phyloP scores from a whole-genome alignment of 2,113 vertebrate genomes.

The Gobio gobio region DNA sequence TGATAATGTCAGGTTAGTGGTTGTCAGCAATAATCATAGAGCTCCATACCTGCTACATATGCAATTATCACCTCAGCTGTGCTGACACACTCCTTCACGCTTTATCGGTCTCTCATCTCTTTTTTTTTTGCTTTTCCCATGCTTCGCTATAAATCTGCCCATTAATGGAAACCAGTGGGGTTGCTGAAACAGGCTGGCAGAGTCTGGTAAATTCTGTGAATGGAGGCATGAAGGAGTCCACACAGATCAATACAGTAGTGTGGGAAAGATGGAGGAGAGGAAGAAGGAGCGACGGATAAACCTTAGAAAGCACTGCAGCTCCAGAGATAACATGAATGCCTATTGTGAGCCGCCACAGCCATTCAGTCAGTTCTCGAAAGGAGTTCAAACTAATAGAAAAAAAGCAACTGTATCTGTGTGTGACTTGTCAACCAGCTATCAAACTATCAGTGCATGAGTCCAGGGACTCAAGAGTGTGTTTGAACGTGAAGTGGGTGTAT shows the following conservation, averaged over 20 bases:
- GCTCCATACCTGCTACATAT: not conserved
- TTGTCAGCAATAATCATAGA: slow-evolving; percentile 32
- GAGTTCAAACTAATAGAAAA: not conserved
- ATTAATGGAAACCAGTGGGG: slow-evolving; percentile 38
- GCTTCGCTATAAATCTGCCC: slow-evolving; percentile 19
- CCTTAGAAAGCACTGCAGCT: slow-evolving; percentile 6
- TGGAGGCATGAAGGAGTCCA: slow-evolving; percentile 56
- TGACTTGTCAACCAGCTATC: not conserved
- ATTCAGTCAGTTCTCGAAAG: not conserved
- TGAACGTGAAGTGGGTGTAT: slow-evolving; percentile 21
- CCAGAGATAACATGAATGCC: slow-evolving; percentile 39
- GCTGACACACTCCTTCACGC: not conserved
- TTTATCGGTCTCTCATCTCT: slow-evolving; percentile 6
- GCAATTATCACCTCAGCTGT: slow-evolving; percentile 38
- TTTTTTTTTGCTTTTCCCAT: not conserved
- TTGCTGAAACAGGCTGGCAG: slow-evolving; percentile 10
- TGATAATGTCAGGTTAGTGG: slow-evolving; percentile 23
- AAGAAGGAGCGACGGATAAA: slow-evolving; percentile 39
- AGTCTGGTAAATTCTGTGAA: slow-evolving; percentile 52
- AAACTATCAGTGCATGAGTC: slow-evolving; percentile 16
- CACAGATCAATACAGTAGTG: slow-evolving; percentile 64
- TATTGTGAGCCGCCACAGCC: slow-evolving; percentile 6
- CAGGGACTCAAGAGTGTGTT: slow-evolving; percentile 18
- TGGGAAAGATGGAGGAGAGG: slow-evolving; percentile 61
- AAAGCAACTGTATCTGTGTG: not conserved